Conservation (phyloP, 2,113 vertebrate species). For the Oreamnos americanus region DNA sequence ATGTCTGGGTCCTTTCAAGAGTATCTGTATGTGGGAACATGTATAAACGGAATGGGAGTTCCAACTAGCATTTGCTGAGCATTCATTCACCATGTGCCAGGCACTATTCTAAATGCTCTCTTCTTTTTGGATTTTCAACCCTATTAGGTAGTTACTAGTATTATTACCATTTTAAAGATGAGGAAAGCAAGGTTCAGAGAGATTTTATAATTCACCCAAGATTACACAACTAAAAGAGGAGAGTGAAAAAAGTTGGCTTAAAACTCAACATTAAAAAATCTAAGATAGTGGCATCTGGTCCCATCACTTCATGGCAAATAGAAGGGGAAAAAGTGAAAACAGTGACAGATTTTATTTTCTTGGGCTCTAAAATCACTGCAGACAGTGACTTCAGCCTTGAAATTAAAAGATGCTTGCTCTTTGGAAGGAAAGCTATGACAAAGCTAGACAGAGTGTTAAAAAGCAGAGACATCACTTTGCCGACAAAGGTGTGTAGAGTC, state of each 20-base stretch:
- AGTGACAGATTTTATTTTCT: not conserved
- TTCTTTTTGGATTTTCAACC: conserved; percentile 1
- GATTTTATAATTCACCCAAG: not conserved
- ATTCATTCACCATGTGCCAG: not conserved
- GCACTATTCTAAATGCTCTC: not conserved
- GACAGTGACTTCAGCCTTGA: not conserved
- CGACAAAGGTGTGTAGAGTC: not conserved
- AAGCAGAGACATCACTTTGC: not conserved
- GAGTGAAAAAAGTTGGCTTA: not conserved
- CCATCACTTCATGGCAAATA: not conserved
- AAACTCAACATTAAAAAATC: not conserved
- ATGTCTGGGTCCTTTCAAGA: not conserved
- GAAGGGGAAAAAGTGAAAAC: not conserved
- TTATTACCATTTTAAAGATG: not conserved
- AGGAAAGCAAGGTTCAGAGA: not conserved
- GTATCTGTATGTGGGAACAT: not conserved
- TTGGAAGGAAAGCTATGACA: not conserved
- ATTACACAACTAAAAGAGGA: not conserved
- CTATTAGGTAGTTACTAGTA: not conserved
- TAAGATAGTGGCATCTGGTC: not conserved
- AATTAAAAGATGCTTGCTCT: not conserved
- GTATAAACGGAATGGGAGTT: not conserved
- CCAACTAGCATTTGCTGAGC: not conserved
- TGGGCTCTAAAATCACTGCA: not conserved
- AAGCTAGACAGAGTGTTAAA: not conserved